phyloP scores from a whole-genome alignment of 2,113 vertebrate genomes.

The Clarias batrachus region DNA sequence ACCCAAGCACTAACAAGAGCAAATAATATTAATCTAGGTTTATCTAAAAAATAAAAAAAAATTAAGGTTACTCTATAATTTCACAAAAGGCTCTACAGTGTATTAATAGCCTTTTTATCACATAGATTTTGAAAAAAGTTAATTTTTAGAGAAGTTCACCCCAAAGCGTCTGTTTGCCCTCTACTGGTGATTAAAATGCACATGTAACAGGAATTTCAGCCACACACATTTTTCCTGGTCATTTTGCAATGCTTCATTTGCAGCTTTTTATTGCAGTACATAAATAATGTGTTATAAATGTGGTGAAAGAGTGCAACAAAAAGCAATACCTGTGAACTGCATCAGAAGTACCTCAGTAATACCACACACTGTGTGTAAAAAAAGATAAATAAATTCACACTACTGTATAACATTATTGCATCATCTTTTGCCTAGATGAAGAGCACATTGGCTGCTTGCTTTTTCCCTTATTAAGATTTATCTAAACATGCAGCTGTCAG shows the following conservation, averaged over 20 bases:
- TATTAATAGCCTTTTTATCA: background rate
- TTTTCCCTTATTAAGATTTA: slow-evolving; percentile 64
- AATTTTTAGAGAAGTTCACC: background rate
- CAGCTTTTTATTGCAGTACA: background rate
- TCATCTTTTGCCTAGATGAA: slow-evolving; percentile 43
- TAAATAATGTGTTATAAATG: background rate
- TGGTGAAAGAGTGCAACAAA: background rate
- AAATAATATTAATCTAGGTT: background rate
- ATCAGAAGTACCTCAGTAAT: background rate
- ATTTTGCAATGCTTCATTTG: background rate
- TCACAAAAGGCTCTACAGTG: background rate
- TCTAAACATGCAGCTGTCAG: slow-evolving; percentile 67
- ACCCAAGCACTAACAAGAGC: background rate
- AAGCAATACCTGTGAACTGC: background rate
- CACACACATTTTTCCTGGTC: background rate
- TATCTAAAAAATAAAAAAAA: no score
- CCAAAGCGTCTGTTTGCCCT: slow-evolving; percentile 56
- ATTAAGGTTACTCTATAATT: background rate
- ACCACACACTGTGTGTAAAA: background rate
- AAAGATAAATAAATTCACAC: background rate
- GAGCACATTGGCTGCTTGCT: slow-evolving; percentile 58
- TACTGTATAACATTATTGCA: background rate
- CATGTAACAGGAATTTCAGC: background rate
- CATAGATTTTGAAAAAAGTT: background rate
- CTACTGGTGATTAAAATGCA: slow-evolving; percentile 54